Evolutionary conservation across 64 coral and sea anemone species (phyloP).

Genomic region (Montipora cactus): DNA sequence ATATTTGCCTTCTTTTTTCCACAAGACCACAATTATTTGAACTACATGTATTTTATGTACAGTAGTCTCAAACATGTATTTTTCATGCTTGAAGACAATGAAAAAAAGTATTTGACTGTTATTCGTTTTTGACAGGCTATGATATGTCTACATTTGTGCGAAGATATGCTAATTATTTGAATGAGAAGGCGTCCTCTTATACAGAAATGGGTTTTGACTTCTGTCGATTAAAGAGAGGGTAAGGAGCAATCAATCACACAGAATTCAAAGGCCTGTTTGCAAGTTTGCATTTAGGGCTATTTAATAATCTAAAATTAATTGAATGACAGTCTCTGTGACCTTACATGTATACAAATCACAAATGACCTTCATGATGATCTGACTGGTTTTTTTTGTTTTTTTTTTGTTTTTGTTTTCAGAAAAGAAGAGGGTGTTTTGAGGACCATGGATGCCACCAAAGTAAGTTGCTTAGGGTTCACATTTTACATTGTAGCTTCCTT

Average conservation of each 20-base stretch:
- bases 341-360: no score
- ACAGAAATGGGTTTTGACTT: slow-evolving; percentile 96
- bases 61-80: no score
- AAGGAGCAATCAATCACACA: neutral
- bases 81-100: no score
- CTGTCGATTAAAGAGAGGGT: slow-evolving; percentile 92
- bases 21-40: no score
- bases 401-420: slow-evolving; percentile 36
- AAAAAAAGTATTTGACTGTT: neutral
- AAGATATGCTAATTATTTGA: slow-evolving; percentile 89
- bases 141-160: slow-evolving; percentile 99
- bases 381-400: no score
- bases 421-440: slow-evolving; percentile 92
- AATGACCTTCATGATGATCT: no score
- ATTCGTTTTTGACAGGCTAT: slow-evolving; percentile 74
- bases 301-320: neutral
- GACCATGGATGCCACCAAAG: slow-evolving; percentile 84
- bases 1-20: no score
- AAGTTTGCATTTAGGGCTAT: no score
- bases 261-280: no score
- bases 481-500: no score
- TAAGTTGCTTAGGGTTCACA: neutral
- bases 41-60: no score
- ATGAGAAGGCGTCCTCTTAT: slow-evolving; percentile 90
- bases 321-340: no score